Conservation (phyloP, 2,888 invertebrate genomes). For the Dione juno region DNA sequence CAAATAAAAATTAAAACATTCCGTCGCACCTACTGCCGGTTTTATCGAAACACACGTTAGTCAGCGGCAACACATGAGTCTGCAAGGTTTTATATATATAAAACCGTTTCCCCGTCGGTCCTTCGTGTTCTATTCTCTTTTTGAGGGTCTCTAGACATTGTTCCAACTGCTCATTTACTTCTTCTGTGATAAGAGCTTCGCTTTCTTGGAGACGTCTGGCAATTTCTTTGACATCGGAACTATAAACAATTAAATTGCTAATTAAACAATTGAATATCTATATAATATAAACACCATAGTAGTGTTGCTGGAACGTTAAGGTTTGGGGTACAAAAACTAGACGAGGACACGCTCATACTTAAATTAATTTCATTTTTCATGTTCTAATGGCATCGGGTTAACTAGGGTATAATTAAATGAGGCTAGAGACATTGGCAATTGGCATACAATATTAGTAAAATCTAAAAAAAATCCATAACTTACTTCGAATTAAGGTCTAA, state of each 20-base stretch:
- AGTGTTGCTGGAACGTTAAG: not conserved
- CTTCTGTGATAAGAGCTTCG: slow-evolving; percentile 83
- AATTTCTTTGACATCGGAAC: slow-evolving; percentile 82
- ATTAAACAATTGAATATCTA: not conserved
- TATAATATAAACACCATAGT: not conserved
- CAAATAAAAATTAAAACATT: too few species aligned
- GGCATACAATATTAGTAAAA: not conserved
- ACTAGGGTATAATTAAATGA: too few species aligned
- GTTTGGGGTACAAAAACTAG: not conserved
- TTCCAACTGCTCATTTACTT: slow-evolving; percentile 82
- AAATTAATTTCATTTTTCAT: too few species aligned
- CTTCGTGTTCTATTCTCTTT: slow-evolving; percentile 84
- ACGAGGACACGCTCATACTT: too few species aligned
- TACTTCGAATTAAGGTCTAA: slow-evolving; percentile 85
- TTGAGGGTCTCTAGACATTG: slow-evolving; percentile 86
- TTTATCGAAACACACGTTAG: slow-evolving; percentile 88
- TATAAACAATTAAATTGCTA: slow-evolving; percentile 50
- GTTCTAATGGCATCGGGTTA: too few species aligned
- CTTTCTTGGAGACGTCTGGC: slow-evolving; percentile 75
- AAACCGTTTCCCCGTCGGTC: slow-evolving; percentile 84
- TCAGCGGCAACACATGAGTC: slow-evolving; percentile 88
- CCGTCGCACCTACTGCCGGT: slow-evolving; percentile 82
- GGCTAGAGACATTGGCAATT: too few species aligned
- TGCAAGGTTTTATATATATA: slow-evolving; percentile 86
- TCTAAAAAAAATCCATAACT: slow-evolving; percentile 49